Conservation (phyloP, 2,797 vertebrate genomes). For the Poliocrania exsul region DNA sequence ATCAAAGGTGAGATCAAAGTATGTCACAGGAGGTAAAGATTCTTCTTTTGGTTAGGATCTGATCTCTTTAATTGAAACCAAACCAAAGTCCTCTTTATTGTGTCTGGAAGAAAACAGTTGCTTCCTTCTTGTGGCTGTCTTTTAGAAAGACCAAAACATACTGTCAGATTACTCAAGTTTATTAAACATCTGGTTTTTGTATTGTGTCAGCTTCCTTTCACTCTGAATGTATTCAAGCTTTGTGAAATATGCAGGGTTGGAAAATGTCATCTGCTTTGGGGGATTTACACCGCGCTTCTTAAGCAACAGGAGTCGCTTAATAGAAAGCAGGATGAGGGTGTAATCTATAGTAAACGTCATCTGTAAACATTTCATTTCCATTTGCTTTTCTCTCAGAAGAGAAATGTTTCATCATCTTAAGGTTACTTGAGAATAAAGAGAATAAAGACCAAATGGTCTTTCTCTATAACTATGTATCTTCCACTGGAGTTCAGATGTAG, state of each 20-base stretch:
- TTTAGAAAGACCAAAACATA: not conserved
- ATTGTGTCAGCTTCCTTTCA: constrained; percentile 31
- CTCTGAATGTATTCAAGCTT: constrained; percentile 24
- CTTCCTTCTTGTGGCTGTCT: constrained; percentile 6
- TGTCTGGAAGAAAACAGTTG: constrained; percentile 42
- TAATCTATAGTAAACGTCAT: not conserved
- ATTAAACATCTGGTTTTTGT: constrained; percentile 54
- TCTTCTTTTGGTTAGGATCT: not conserved
- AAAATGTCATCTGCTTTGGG: constrained; percentile 27
- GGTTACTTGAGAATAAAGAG: not conserved
- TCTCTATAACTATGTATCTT: not conserved
- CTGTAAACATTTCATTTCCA: constrained; percentile 4
- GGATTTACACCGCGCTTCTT: constrained; percentile 33
- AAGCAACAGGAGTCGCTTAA: not conserved
- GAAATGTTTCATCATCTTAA: not conserved
- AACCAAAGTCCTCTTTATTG: constrained; percentile 9
- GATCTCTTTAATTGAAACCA: constrained; percentile 42
- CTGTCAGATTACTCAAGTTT: constrained; percentile 37
- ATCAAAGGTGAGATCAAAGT: constrained; percentile 32
- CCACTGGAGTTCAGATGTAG: not conserved
- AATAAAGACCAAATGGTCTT: not conserved
- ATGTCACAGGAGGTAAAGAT: not conserved
- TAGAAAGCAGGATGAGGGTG: constrained; percentile 14
- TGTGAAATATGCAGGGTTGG: not conserved
- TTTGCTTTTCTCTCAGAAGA: not conserved